Conservation (phyloP, 1,140 invertebrate genomes). For the Danaus melanippus region DNA sequence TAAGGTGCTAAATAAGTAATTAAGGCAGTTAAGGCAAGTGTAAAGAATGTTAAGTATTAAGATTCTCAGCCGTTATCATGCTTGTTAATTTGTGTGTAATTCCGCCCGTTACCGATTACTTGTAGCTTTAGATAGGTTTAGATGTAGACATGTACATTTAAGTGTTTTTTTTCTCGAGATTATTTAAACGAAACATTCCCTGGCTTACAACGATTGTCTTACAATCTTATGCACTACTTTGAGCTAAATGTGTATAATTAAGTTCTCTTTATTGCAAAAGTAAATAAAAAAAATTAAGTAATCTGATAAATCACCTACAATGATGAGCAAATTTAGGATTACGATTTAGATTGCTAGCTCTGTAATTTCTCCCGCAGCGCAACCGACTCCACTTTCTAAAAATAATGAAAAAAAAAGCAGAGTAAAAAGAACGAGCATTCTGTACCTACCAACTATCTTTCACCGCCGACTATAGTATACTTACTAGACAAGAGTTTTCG, state of each 20-base stretch:
- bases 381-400: conserved; percentile 69
- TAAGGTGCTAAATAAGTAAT: conserved; percentile 68
- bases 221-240: background rate
- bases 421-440: conserved; percentile 62
- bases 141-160: conserved; percentile 54
- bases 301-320: conserved; percentile 54
- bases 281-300: conserved; percentile 18
- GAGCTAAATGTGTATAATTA: too few relatives aligned
- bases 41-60: conserved; percentile 32
- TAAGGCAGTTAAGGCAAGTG: conserved; percentile 48
- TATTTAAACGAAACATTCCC: conserved; percentile 45
- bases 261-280: too few relatives aligned
- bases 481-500: conserved; percentile 27
- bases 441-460: conserved; percentile 58
- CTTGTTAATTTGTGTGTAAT: conserved; percentile 69
- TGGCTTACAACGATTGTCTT: conserved; percentile 12
- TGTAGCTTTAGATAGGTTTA: conserved; percentile 66
- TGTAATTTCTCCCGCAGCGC: conserved; percentile 64
- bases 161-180: conserved; percentile 51
- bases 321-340: conserved; percentile 57
- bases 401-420: conserved; percentile 60
- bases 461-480: conserved; percentile 61
- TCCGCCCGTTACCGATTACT: conserved; percentile 68
- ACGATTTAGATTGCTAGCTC: conserved; percentile 43
- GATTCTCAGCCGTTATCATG: conserved; percentile 47